Evolutionary conservation across 2,888 invertebrate genomes (phyloP), one percentile per base, ranked within the genome.

Genomic region (Trachelus iudaicus): DNA sequence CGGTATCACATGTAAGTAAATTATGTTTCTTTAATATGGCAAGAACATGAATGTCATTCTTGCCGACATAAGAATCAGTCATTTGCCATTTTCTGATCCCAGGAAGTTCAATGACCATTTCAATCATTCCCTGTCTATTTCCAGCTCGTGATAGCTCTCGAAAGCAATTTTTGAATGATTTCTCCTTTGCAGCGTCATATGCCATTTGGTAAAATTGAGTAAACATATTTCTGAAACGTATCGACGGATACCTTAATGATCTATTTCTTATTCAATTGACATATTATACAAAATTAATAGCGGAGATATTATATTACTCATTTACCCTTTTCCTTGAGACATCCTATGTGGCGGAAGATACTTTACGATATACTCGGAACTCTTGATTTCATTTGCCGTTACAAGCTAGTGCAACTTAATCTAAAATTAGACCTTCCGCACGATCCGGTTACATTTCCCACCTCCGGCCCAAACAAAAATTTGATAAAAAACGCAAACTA

Each of bases 51-150:
- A 12, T 31, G 13, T 71, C 31, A 9, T 71, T 71, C 84, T 90
- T 90, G 37, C 76, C 78, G 77, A 76, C 76, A 73, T 83, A 90
- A 69, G 82, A 85, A 9, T 83, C 81, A 35, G 69, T 73, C 4
- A 88, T 82, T 68, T 79, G 79, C 33, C 31, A 34, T 31, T 71
- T 71, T 71, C 34, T 34, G 33, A 71, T 71, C 33, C 34, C 33
- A 3, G 88, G 84, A 71, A 87, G 73, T 11, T 84, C 80, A 56
- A 85, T 78, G 13, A 90, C 75, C 69, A 85, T 76, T 71, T 87
- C 84, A 75, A 90, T 84, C 88, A 90, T 89, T 68, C 77, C 85
- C 33, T 81, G 85, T 37, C 85, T 83, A 73, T 89, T 86, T 56
- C 86, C 86, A 40, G 79, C 77, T 35, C 77, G 69, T 3, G 86